These are phyloP conservation scores for Homarus americanus DNA, from an alignment of 1,140 invertebrate species.

Conservation along the genomic window DNA sequence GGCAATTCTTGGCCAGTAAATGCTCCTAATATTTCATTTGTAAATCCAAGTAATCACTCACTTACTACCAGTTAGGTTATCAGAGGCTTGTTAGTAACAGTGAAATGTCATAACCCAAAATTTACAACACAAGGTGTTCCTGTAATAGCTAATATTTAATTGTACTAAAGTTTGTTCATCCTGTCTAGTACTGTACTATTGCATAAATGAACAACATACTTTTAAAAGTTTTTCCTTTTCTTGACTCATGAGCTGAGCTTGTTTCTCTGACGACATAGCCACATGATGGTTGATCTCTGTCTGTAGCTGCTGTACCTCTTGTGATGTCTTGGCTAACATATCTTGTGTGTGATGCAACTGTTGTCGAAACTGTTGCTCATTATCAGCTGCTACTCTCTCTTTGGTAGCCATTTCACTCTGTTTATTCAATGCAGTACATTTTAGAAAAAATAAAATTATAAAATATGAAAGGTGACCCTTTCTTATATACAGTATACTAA, in stretches of 20 bases:
- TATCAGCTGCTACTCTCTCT: slow-evolving; percentile 53
- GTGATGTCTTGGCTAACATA: slow-evolving; percentile 34
- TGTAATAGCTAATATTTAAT: not conserved
- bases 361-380: slow-evolving; percentile 12
- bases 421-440: not conserved
- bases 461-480: too few relatives aligned
- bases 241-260: slow-evolving; percentile 41
- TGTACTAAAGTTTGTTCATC: not conserved
- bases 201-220: slow-evolving; percentile 1
- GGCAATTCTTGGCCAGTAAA: too few relatives aligned
- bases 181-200: too few relatives aligned
- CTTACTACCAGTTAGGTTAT: too few relatives aligned
- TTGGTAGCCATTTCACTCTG: slow-evolving; percentile 28
- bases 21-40: too few relatives aligned
- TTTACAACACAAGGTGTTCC: too few relatives aligned
- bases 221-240: slow-evolving; percentile 54
- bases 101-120: too few relatives aligned
- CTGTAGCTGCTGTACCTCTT: slow-evolving; percentile 29
- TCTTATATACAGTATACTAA: too few relatives aligned
- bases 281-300: slow-evolving; percentile 21
- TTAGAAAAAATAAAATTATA: not conserved
- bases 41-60: too few relatives aligned
- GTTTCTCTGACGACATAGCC: slow-evolving; percentile 40
- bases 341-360: slow-evolving; percentile 34
- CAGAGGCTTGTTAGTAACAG: too few relatives aligned